Conservation (phyloP, 1,140 invertebrate genomes). For the Hyposmocoma kahamanoa region DNA sequence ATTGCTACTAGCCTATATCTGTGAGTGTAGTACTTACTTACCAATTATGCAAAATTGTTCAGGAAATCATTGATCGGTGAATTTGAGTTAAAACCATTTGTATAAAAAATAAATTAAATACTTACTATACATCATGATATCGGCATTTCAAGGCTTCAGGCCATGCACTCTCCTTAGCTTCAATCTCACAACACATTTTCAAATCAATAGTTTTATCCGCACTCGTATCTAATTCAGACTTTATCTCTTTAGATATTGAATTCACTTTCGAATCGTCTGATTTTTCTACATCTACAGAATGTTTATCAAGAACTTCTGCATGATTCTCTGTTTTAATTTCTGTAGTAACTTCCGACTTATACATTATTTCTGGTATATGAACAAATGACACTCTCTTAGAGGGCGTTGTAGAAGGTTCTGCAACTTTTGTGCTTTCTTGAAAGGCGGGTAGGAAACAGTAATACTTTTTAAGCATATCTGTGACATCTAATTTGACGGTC, state of each 20-base stretch:
- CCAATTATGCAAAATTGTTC: no score
- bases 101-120: slow-evolving; percentile 25
- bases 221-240: slow-evolving; percentile 39
- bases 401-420: slow-evolving; percentile 42
- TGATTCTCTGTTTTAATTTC: slow-evolving; percentile 10
- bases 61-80: no score
- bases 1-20: no score
- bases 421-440: slow-evolving; percentile 30
- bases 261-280: background rate
- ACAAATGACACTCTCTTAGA: slow-evolving; percentile 58
- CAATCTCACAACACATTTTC: slow-evolving; percentile 42
- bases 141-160: slow-evolving; percentile 74
- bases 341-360: slow-evolving; percentile 2
- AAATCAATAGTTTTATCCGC: slow-evolving; percentile 49
- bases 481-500: slow-evolving; percentile 75
- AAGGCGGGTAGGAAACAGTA: slow-evolving; percentile 54
- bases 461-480: slow-evolving; percentile 76
- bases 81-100: no score
- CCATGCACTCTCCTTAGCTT: slow-evolving; percentile 61
- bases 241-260: background rate
- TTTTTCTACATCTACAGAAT: slow-evolving; percentile 9
- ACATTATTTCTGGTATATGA: slow-evolving; percentile 43
- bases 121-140: slow-evolving; percentile 80
- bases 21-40: no score
- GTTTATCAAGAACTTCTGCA: slow-evolving; percentile 8